A percentile compares a stretch with the other conserved stretches of the same genome.
These are phyloP conservation scores for Xenus cinereus DNA, from an alignment of 2,113 vertebrate species.

Conservation along the genomic window DNA sequence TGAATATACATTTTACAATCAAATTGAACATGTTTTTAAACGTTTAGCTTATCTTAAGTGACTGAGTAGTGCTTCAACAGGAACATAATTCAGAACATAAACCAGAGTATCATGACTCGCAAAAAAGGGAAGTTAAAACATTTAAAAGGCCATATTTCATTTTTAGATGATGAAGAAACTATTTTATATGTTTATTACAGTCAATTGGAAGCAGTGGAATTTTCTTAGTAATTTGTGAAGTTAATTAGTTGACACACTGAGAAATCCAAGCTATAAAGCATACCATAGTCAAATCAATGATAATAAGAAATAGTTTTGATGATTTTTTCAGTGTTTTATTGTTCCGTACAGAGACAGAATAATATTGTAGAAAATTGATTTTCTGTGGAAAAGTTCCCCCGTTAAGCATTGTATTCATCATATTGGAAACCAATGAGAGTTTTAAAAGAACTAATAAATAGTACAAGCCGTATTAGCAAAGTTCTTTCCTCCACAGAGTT, in stretches of 20 bases:
- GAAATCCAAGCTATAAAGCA: conserved; percentile 26
- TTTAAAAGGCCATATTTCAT: conserved; percentile 42
- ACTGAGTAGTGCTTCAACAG: not conserved
- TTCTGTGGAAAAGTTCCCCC: not conserved
- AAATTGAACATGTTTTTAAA: not conserved
- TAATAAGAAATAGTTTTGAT: conserved; percentile 13
- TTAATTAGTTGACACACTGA: conserved; percentile 45
- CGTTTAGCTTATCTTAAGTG: not conserved
- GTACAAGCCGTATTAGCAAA: not conserved
- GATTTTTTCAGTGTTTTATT: conserved; percentile 19
- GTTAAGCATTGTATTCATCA: not conserved
- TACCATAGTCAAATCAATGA: conserved; percentile 37
- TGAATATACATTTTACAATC: not conserved
- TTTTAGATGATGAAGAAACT: conserved; percentile 16
- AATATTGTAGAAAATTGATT: conserved; percentile 41
- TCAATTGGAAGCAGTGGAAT: conserved; percentile 19
- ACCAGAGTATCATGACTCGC: conserved; percentile 28
- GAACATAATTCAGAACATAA: not conserved
- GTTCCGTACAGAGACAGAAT: not conserved
- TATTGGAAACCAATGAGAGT: conserved; percentile 8
- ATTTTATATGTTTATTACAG: conserved; percentile 2
- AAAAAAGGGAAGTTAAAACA: not conserved
- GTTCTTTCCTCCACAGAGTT: not conserved
- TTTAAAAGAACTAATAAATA: conserved; percentile 6
- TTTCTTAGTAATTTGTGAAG: conserved; percentile 53